Evolutionary conservation across 2,113 vertebrate species (phyloP).

Genomic region (Microtus ochrogaster): DNA sequence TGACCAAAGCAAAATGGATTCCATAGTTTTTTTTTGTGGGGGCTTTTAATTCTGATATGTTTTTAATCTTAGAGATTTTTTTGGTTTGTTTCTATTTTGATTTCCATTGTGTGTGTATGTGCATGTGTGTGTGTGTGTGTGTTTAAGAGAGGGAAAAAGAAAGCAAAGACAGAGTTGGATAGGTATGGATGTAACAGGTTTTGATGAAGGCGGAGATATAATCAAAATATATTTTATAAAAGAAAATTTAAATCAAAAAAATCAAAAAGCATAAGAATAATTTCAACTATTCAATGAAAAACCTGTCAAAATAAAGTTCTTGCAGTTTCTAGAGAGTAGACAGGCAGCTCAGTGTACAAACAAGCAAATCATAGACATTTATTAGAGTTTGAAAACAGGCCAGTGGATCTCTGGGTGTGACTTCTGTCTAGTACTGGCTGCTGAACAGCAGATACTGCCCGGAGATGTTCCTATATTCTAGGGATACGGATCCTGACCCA

Average conservation of each 20-base stretch:
- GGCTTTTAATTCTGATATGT: neutral
- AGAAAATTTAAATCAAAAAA: neutral
- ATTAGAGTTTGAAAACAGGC: neutral
- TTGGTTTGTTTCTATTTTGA: too few relatives aligned
- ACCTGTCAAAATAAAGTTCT: neutral
- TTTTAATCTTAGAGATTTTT: neutral
- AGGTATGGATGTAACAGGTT: neutral
- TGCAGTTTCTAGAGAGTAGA: neutral
- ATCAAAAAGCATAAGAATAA: neutral
- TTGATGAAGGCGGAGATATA: accelerated
- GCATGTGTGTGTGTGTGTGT: too few relatives aligned
- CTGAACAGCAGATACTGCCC: neutral
- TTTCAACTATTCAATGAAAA: neutral
- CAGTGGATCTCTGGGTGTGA: neutral
- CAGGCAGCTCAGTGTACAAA: neutral
- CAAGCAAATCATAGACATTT: neutral
- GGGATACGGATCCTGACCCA: neutral
- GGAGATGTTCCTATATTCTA: neutral
- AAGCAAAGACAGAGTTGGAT: too few relatives aligned
- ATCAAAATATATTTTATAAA: neutral
- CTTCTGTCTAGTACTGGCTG: neutral
- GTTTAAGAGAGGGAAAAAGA: neutral
- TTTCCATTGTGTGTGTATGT: too few relatives aligned
- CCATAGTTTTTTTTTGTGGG: too few relatives aligned
- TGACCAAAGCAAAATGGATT: neutral